These are phyloP conservation scores for Phaethon lepturus DNA, from an alignment of 2,113 vertebrate genomes.

Conservation along the genomic window DNA sequence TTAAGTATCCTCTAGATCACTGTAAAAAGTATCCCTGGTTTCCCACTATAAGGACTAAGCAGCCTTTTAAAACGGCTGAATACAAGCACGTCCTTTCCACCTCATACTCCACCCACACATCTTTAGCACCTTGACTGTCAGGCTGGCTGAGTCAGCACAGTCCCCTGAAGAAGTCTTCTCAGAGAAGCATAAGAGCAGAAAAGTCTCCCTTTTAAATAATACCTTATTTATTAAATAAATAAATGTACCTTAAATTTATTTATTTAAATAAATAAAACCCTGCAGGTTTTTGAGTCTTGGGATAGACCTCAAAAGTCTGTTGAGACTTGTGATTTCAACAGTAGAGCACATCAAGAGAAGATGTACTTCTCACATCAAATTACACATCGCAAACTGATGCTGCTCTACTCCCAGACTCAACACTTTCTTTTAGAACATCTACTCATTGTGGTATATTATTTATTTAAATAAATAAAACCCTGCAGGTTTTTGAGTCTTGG, in stretches of 20 bases:
- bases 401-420: not conserved
- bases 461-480: no score
- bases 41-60: not conserved
- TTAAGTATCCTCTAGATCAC: not conserved
- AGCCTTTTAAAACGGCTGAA: not conserved
- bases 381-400: not conserved
- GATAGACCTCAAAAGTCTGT: not conserved
- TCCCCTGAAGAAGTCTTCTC: not conserved
- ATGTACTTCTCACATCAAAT: not conserved
- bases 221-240: no score
- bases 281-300: not conserved
- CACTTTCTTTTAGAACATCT: not conserved
- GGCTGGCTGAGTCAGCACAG: not conserved
- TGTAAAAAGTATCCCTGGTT: not conserved
- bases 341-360: not conserved
- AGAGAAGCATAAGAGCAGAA: not conserved
- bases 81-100: not conserved
- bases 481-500: not conserved
- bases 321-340: not conserved
- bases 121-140: not conserved
- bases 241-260: no score
- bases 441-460: not conserved
- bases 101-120: not conserved
- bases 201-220: not conserved
- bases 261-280: no score